Evolutionary conservation across 2,113 vertebrate genomes (phyloP).

Genomic region (Danionella cerebrum): DNA sequence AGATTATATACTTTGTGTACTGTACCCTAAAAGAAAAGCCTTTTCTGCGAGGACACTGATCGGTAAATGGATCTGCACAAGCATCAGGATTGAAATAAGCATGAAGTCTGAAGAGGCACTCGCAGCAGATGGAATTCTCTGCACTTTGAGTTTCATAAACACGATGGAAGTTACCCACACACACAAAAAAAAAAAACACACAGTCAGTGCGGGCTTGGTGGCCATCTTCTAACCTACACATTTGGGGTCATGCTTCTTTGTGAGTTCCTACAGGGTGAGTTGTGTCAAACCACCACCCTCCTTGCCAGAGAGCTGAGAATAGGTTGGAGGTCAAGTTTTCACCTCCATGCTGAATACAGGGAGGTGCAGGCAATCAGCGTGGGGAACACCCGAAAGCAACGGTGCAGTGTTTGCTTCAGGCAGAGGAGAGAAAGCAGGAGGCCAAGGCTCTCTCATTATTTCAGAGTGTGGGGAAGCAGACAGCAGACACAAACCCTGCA

Average conservation of each 20-base stretch:
- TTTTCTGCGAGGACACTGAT: neutral
- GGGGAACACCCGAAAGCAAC: slow-evolving; percentile 36
- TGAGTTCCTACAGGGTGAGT: slow-evolving; percentile 30
- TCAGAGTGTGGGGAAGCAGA: slow-evolving; percentile 21
- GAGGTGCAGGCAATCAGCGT: slow-evolving; percentile 38
- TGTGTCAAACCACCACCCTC: slow-evolving; percentile 47
- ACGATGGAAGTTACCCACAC: slow-evolving; percentile 9
- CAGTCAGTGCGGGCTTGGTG: slow-evolving; percentile 38
- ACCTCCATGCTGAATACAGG: slow-evolving; percentile 34
- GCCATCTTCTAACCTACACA: slow-evolving; percentile 56
- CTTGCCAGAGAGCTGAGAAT: slow-evolving; percentile 40
- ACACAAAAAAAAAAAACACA: slow-evolving; percentile 17
- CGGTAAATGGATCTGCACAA: neutral
- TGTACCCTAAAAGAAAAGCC: neutral
- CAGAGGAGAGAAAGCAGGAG: neutral
- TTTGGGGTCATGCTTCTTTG: slow-evolving; percentile 38
- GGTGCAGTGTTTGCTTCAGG: slow-evolving; percentile 36
- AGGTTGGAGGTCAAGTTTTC: slow-evolving; percentile 58
- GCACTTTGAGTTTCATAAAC: slow-evolving; percentile 17
- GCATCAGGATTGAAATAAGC: slow-evolving; percentile 40
- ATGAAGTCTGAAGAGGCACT: slow-evolving; percentile 46
- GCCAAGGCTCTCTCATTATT: slow-evolving; percentile 39
- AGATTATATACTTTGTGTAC: too few species aligned
- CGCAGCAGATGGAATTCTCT: slow-evolving; percentile 54
- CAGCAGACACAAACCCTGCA: slow-evolving; percentile 31